Conservation (phyloP, 2,888 invertebrate genomes). For the Stegana nigrithorax region DNA sequence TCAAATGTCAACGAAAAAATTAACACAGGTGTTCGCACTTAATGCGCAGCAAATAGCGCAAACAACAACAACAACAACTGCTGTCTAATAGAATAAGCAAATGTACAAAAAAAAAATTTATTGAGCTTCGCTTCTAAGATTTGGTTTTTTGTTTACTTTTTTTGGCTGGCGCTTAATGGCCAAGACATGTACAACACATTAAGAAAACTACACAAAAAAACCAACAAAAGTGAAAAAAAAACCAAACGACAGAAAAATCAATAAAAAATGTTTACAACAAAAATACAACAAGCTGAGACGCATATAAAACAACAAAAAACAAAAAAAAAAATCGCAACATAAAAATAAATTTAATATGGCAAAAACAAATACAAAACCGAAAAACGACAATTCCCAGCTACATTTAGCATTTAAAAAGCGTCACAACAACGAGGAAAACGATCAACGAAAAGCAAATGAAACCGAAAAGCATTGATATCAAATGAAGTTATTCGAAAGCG, state of each 20-base stretch:
- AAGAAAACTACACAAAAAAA: background rate
- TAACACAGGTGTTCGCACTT: conserved; percentile 11
- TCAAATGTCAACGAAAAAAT: background rate
- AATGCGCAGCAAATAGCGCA: background rate
- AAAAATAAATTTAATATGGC: background rate
- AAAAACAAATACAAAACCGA: no score
- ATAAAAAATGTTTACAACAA: background rate
- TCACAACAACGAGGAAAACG: no score
- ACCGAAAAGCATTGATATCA: no score
- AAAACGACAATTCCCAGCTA: no score
- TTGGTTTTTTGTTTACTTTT: background rate
- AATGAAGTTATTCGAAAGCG: no score
- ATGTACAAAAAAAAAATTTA: background rate
- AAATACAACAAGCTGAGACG: background rate
- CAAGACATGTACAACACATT: conserved; percentile 1
- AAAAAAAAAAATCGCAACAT: background rate
- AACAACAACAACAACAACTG: background rate
- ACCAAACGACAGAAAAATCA: no score
- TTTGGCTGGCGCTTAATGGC: background rate
- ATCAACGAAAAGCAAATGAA: no score
- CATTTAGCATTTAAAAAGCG: no score
- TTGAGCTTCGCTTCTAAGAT: background rate
- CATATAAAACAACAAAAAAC: background rate
- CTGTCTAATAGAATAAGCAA: background rate
- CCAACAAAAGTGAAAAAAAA: no score